phyloP scores from a whole-genome alignment of 2,888 invertebrate species.

The Melieria picta region DNA sequence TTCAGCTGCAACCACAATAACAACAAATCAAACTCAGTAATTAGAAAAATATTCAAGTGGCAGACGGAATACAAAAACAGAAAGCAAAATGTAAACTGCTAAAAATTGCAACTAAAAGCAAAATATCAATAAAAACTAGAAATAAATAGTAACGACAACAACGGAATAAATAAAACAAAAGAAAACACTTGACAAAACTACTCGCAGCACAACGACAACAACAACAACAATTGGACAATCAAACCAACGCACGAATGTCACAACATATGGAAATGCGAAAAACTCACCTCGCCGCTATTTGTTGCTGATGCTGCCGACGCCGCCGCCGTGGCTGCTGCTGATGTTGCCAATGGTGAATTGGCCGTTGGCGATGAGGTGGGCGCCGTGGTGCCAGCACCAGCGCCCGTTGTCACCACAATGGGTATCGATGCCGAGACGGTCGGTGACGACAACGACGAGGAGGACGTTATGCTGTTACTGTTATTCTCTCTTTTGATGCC shows the following conservation, averaged over 20 bases:
- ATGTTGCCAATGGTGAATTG: slow-evolving; percentile 36
- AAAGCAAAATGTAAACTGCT: background rate
- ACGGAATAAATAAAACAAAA: slow-evolving; percentile 4
- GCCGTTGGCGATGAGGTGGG: slow-evolving; percentile 35
- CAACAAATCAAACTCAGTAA: background rate
- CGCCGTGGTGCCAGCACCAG: slow-evolving; percentile 34
- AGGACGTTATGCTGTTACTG: slow-evolving; percentile 56
- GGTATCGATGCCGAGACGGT: slow-evolving; percentile 51
- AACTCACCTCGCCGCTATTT: slow-evolving; percentile 48
- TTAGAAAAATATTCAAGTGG: no score
- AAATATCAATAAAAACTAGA: background rate
- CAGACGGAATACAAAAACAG: background rate
- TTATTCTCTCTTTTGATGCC: slow-evolving; percentile 63
- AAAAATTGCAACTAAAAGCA: background rate
- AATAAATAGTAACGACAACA: slow-evolving; percentile 7
- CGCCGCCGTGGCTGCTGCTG: slow-evolving; percentile 36
- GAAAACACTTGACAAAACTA: slow-evolving; percentile 8
- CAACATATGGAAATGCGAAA: slow-evolving; percentile 18
- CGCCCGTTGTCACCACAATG: slow-evolving; percentile 53
- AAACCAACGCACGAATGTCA: background rate
- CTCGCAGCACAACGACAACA: background rate
- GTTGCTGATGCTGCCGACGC: slow-evolving; percentile 38
- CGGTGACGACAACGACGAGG: slow-evolving; percentile 38
- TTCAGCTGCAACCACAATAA: background rate
- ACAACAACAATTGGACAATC: background rate